Conservation (phyloP, 2,797 vertebrate genomes). For the Hyperoplus immaculatus region DNA sequence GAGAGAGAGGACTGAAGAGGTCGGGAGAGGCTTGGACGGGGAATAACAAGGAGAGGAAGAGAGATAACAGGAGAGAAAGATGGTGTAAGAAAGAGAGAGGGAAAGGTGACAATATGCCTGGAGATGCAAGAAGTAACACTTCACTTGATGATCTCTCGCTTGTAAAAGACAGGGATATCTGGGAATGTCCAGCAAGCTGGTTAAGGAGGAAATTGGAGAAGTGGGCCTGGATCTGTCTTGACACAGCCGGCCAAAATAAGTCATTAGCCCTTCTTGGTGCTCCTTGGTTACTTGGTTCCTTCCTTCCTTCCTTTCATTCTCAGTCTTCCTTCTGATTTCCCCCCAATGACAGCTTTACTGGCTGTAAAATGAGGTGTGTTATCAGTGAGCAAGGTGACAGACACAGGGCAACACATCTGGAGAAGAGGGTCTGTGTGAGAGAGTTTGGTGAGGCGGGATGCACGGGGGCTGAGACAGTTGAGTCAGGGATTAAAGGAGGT, state of each 20-base stretch:
- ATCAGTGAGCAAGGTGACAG: slow-evolving; percentile 79
- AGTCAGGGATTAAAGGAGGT: slow-evolving; percentile 51
- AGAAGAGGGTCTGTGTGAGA: slow-evolving; percentile 29
- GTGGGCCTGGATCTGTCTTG: not conserved
- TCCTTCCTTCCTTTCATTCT: slow-evolving; percentile 2
- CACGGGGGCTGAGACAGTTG: slow-evolving; percentile 18
- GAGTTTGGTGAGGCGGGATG: slow-evolving; percentile 37
- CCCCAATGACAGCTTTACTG: slow-evolving; percentile 53
- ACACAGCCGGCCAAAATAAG: too few species aligned
- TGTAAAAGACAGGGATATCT: slow-evolving; percentile 14
- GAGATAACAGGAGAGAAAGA: slow-evolving; percentile 38
- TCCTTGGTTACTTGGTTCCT: slow-evolving; percentile 2
- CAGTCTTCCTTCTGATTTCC: slow-evolving; percentile 5
- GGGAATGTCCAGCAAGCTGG: not conserved
- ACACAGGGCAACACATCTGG: slow-evolving; percentile 64
- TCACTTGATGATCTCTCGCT: slow-evolving; percentile 34
- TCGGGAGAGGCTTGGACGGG: slow-evolving; percentile 39
- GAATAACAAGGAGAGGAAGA: slow-evolving; percentile 52
- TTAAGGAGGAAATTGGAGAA: not conserved
- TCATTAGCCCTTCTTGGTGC: too few species aligned
- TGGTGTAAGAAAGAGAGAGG: slow-evolving; percentile 30
- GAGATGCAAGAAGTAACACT: slow-evolving; percentile 53
- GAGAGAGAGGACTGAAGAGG: slow-evolving; percentile 27
- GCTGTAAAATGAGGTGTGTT: slow-evolving; percentile 81
- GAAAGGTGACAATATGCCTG: slow-evolving; percentile 58